Percentiles rank a stretch among this genome's conserved stretches.
Evolutionary conservation across 2,113 vertebrate species (phyloP).

Genomic region (Muntiacus reevesi): DNA sequence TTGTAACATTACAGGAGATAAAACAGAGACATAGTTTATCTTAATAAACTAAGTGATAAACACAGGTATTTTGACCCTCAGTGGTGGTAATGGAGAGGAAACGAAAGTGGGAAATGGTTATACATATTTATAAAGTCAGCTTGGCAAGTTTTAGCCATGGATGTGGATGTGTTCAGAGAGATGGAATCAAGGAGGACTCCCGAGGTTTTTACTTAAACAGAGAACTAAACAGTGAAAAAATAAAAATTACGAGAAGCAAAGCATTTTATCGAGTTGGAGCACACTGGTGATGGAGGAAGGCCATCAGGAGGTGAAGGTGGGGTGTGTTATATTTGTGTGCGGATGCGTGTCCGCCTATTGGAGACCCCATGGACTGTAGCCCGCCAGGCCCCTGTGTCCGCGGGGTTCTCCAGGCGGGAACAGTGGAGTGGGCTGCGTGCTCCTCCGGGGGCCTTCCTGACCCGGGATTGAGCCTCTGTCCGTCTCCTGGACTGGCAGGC

Average conservation of each 20-base stretch:
- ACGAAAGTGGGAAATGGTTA: neutral
- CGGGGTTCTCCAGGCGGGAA: neutral
- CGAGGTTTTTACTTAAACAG: neutral
- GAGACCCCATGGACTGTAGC: neutral
- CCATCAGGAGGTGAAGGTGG: accelerated
- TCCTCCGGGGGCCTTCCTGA: accelerated
- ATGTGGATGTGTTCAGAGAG: neutral
- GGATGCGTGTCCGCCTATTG: neutral
- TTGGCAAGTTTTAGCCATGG: neutral
- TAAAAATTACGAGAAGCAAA: too few species aligned
- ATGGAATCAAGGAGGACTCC: neutral
- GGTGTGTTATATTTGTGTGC: neutral
- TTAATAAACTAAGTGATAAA: neutral
- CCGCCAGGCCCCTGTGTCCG: neutral
- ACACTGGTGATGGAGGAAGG: accelerated
- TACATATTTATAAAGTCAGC: neutral
- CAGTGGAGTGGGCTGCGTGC: neutral
- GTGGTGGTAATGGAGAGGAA: neutral
- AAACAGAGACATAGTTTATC: neutral
- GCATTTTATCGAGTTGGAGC: neutral
- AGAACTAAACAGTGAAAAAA: neutral
- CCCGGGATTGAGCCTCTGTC: neutral
- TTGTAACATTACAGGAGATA: neutral
- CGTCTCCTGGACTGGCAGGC: neutral
- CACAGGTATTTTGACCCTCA: neutral